Evolutionary conservation across 2,113 vertebrate genomes (phyloP).

Genomic region (Struthio camelus): DNA sequence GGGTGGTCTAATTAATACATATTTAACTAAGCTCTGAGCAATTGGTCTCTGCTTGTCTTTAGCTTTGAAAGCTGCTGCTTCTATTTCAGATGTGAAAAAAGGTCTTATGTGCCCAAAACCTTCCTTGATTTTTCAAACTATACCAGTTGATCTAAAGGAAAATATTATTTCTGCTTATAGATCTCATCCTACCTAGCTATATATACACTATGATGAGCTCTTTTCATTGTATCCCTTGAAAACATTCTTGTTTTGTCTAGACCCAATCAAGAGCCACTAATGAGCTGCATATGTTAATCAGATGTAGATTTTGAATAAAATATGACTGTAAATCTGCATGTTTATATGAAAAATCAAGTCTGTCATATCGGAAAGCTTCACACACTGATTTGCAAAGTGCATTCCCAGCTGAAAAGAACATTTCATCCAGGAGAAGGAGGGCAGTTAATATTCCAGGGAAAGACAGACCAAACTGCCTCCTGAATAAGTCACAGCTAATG

Average conservation of each 20-base stretch:
- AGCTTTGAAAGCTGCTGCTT: neutral
- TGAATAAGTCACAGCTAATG: neutral
- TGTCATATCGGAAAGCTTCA: neutral
- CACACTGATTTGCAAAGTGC: neutral
- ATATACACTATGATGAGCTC: neutral
- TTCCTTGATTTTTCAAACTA: neutral
- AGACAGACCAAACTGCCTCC: neutral
- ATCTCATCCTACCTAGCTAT: slow-evolving; percentile 3
- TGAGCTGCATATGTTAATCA: neutral
- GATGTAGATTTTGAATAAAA: slow-evolving; percentile 14
- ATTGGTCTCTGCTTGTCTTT: slow-evolving; percentile 9
- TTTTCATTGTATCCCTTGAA: slow-evolving; percentile 6
- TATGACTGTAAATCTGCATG: neutral
- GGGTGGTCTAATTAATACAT: slow-evolving; percentile 49
- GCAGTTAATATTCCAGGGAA: neutral
- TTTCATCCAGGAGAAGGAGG: neutral
- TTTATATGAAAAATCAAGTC: neutral
- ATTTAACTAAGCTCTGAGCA: slow-evolving; percentile 24
- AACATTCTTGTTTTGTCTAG: slow-evolving; percentile 51
- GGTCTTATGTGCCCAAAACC: neutral
- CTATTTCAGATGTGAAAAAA: neutral
- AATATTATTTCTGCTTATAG: neutral
- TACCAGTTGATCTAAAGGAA: neutral
- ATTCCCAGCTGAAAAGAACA: neutral
- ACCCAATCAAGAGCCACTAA: slow-evolving; percentile 28